A percentile compares a stretch with the other conserved stretches of the same genome.
Conservation (phyloP, 2,797 vertebrate genomes). For the Semaprochilodus insignis region DNA sequence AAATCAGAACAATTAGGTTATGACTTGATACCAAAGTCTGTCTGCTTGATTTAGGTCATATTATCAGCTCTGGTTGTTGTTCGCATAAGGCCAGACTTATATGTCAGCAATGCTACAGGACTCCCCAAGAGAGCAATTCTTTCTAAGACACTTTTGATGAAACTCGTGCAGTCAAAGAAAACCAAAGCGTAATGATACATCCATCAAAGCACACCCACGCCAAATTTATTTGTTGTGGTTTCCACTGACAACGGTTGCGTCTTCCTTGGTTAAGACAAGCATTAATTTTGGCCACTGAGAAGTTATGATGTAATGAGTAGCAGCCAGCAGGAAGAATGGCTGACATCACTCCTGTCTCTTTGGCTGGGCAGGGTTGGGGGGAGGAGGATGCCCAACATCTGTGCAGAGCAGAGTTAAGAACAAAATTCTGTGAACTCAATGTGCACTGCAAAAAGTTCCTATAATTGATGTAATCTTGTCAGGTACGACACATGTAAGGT, state of each 20-base stretch:
- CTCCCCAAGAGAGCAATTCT: not conserved
- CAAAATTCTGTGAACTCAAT: not conserved
- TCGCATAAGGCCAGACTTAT: not conserved
- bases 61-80: not conserved
- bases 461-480: too few relatives aligned
- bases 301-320: not conserved
- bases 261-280: not conserved
- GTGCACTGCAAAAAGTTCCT: too few relatives aligned
- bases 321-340: not conserved
- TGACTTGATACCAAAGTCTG: too few relatives aligned
- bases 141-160: not conserved
- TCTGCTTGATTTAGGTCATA: not conserved
- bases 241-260: not conserved
- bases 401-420: not conserved
- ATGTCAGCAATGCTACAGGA: not conserved
- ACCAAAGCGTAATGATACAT: not conserved
- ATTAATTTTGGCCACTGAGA: not conserved
- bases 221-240: not conserved
- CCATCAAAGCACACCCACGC: not conserved
- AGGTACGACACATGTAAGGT: too few relatives aligned
- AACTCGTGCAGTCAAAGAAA: not conserved
- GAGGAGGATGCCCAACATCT: not conserved
- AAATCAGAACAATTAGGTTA: not conserved
- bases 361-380: not conserved
- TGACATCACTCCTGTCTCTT: not conserved